Evolutionary conservation across 2,888 invertebrate genomes (phyloP).

Genomic region (Mantis religiosa): DNA sequence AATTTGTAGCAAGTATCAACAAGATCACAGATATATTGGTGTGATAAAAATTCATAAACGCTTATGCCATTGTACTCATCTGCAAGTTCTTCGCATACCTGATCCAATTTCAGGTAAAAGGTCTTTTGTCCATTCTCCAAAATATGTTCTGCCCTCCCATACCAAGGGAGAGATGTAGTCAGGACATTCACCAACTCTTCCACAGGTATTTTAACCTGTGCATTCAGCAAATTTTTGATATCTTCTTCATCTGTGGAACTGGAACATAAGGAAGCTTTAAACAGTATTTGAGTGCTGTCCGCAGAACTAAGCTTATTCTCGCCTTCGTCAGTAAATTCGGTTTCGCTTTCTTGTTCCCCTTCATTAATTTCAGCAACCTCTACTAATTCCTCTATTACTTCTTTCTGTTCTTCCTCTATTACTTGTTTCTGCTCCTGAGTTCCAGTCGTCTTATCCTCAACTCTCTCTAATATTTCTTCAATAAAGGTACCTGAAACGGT

Average conservation of each 20-base stretch:
- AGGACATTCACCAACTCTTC: background rate
- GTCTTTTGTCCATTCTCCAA: background rate
- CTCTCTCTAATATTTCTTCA: background rate
- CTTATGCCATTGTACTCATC: background rate
- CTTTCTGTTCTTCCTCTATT: background rate
- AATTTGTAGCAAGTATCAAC: background rate
- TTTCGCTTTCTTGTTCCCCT: background rate
- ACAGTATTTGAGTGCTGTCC: background rate
- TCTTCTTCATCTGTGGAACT: background rate
- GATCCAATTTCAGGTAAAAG: background rate
- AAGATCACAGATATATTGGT: background rate
- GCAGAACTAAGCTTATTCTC: background rate
- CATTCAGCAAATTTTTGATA: background rate
- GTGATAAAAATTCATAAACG: background rate
- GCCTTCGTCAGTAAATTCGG: background rate
- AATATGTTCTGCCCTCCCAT: background rate
- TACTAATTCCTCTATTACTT: background rate
- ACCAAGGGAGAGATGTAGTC: background rate
- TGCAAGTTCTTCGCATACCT: background rate
- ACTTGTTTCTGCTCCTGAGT: background rate
- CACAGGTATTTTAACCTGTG: background rate
- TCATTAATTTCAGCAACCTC: background rate
- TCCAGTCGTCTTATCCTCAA: background rate
- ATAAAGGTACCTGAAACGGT: background rate
- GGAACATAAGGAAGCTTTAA: background rate